Evolutionary conservation across 2,113 vertebrate species (phyloP), one percentile per base, ranked within the genome.

Genomic region (Brienomyrus brachyistius): DNA sequence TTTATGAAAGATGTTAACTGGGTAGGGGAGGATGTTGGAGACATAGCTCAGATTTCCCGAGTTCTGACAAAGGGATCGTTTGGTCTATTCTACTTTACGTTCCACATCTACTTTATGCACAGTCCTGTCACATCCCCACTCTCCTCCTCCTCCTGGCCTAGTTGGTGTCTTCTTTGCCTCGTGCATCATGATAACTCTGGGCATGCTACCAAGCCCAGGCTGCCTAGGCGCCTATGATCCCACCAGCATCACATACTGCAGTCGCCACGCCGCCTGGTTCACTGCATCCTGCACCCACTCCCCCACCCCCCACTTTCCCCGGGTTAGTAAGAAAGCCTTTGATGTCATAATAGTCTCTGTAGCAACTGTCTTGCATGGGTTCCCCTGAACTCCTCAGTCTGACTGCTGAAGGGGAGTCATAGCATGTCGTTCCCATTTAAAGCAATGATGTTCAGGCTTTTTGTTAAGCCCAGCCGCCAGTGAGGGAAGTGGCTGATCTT

Each of bases 1-100:
- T 52, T 54, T 59, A 31, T 54, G 43, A 51, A 87, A 87, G 86
- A 87, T 54, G 35, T 87, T 56, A 15, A 52, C n/a, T 87, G 86
- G 35, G 51, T 19, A 10, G 52, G 5, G 86, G 27, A 40, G 1
- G 86, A 87, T 19, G n/a, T 87, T 40, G 52, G 52, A 59, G 86
- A 40, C 50, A 31, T 31, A 54, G 52, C 35, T 87, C 51, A 19
- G 51, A 27, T 27, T 87, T 31, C 52, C 86, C 31, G 3, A 59
- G 51, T 7, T 59, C 86, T 40, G 86, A 87, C 27, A 13, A 87
- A 56, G 52, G 52, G 19, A 87, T 54, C 86, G 43, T 59, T 23
- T 10, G 52, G 27, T 43, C 52, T 27, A 54, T 54, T 19, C 27
- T 6, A 56, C 54, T 50, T 21, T 59, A 35, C 52, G 40, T 31